A percentile compares a stretch with the other conserved stretches of the same genome.
Conservation (phyloP, 2,888 invertebrate species). For the Eupeodes latifasciatus region DNA sequence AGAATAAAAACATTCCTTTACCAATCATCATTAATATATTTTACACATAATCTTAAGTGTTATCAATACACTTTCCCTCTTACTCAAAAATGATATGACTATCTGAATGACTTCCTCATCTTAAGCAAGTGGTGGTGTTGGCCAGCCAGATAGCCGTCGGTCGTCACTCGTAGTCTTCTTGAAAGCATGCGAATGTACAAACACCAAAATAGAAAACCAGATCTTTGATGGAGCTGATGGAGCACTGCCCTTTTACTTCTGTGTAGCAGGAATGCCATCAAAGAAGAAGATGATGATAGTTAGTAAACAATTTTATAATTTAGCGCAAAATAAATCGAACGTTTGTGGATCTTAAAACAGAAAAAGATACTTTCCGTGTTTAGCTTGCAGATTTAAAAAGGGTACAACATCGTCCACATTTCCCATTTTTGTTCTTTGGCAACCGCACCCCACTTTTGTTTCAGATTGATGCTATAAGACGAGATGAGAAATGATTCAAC, state of each 20-base stretch:
- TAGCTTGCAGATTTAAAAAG: conserved; percentile 42
- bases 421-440: conserved; percentile 44
- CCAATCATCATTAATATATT: conserved; percentile 22
- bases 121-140: neutral
- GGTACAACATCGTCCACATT: conserved; percentile 49
- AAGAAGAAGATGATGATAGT: neutral
- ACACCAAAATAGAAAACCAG: conserved; percentile 16
- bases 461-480: conserved; percentile 31
- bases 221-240: neutral
- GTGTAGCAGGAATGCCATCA: neutral
- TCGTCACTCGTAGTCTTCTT: no score
- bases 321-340: conserved; percentile 63
- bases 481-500: conserved; percentile 20
- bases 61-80: conserved; percentile 72
- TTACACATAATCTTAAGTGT: conserved; percentile 49
- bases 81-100: neutral
- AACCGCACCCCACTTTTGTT: conserved; percentile 7
- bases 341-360: conserved; percentile 15
- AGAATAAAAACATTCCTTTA: neutral
- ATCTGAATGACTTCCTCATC: conserved; percentile 59
- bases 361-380: conserved; percentile 60
- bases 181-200: neutral
- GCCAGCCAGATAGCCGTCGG: no score
- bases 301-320: conserved; percentile 64
- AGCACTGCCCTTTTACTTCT: conserved; percentile 7